Base-by-base conservation (phyloP, 2,888 invertebrate genomes). In the Sphaerophoria rueppellii region DNA sequence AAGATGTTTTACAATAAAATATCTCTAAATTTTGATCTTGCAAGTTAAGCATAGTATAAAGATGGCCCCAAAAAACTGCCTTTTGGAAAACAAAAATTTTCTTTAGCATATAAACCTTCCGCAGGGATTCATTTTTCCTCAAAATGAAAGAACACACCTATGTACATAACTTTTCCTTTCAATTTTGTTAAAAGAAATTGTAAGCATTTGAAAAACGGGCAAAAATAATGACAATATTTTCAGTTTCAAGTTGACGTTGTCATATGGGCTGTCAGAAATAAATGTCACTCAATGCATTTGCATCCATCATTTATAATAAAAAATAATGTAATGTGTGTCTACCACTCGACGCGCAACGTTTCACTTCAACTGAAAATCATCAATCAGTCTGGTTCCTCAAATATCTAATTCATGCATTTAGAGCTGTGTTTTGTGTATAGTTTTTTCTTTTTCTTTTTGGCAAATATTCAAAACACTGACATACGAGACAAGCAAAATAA, bases 291-390 rank as follows among this genome's bases (percentile, higher is more conserved):
- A 71, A 72, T 65, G 34, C 69, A 69, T 60, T 69, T 60, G 34
- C 58, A 75, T 75, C 50, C 52, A 60, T 75, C 69, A 75, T 60
- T 75, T 60, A 34, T 60, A 37, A 43, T 12, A 9, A 4, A 34
- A 32, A 6, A 24, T 24, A 6, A 9, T 35, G 11, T 24, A 24
- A 40, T 54, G 14, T 12, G 57, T 40, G 55, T 63, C 63, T 54
- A 16, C 34, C 46, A 60, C 52, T 75, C 69, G 69, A 58, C 43
- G 43, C 75, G 75, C 70, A 80, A 70, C 80, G 63, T 58, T 80
- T 75, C 75, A 71, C 75, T 80, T 80, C 58, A 61, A 35, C 65
- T 75, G 80, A 43, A 24, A 70, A 63, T 71, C 75, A 80, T 80
- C 75, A 80, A 75, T 80, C 80, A 80, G 57, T 75, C 37, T 75